Conservation (phyloP, 92 coral and sea anemone genomes). For the Porites evermanni region DNA sequence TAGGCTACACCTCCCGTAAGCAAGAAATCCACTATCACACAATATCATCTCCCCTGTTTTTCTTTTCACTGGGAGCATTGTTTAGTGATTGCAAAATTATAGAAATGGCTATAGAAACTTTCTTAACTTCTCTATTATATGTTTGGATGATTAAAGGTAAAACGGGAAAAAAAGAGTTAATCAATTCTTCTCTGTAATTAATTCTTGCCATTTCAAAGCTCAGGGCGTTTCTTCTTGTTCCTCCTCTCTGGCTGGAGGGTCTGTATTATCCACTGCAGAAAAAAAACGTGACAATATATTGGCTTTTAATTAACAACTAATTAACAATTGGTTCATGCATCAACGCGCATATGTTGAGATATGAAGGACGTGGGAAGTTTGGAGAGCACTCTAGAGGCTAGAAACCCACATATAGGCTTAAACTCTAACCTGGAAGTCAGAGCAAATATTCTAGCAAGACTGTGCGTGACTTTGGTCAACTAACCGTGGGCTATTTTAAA, state of each 20-base stretch:
- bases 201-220: not conserved
- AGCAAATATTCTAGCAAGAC: not conserved
- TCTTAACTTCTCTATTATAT: not conserved
- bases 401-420: not conserved
- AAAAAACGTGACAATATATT: not conserved
- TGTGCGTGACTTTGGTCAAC: not conserved
- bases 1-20: too few relatives aligned
- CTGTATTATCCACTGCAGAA: conserved; percentile 44
- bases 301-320: too few relatives aligned
- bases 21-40: too few relatives aligned
- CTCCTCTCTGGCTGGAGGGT: conserved; percentile 18
- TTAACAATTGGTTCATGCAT: too few relatives aligned
- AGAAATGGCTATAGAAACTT: not conserved
- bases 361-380: too few relatives aligned
- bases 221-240: not conserved
- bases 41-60: too few relatives aligned
- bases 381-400: too few relatives aligned
- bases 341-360: too few relatives aligned
- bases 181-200: not conserved
- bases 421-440: not conserved
- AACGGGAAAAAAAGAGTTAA: not conserved
- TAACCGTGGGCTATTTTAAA: not conserved
- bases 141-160: not conserved
- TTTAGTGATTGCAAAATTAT: too few relatives aligned
- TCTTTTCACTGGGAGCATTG: too few relatives aligned